phyloP scores from a whole-genome alignment of 2,113 vertebrate genomes.

The Lepisosteus oculatus region DNA sequence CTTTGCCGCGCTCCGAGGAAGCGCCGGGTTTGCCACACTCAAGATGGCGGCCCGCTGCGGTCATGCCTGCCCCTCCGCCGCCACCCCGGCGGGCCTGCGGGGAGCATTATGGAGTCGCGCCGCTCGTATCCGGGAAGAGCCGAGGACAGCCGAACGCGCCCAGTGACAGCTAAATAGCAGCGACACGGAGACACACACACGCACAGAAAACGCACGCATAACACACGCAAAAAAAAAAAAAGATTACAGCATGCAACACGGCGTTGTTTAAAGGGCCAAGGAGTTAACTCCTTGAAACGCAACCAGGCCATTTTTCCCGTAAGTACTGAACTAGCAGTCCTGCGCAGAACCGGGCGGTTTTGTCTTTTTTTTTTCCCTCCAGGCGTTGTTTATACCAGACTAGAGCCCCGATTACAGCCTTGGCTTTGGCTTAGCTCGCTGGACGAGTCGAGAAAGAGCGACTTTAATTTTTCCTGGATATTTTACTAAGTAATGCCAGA shows the following conservation, averaged over 20 bases:
- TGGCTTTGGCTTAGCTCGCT: too few species aligned
- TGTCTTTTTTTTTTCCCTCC: conserved; percentile 10
- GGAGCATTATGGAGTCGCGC: conserved; percentile 69
- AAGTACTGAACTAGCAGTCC: conserved; percentile 46
- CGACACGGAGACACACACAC: conserved; percentile 37
- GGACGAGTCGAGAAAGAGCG: too few species aligned
- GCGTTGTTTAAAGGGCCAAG: conserved; percentile 33
- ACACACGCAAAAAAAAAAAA: conserved; percentile 13
- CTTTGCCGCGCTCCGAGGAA: neutral
- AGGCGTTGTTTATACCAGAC: conserved; percentile 23
- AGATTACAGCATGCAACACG: conserved; percentile 43
- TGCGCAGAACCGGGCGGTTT: conserved; percentile 16
- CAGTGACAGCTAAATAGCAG: conserved; percentile 21
- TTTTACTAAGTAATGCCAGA: too few species aligned
- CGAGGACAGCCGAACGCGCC: conserved; percentile 35
- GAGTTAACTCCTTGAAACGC: conserved; percentile 28
- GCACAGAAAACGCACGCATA: conserved; percentile 18
- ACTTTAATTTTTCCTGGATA: too few species aligned
- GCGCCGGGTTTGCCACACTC: conserved; percentile 41
- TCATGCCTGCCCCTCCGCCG: conserved; percentile 29
- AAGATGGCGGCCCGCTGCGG: conserved; percentile 42
- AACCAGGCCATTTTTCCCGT: conserved; percentile 57
- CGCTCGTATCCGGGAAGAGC: conserved; percentile 51
- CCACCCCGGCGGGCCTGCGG: conserved; percentile 61
- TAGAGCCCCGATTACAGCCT: too few species aligned